Conservation (phyloP, 2,113 vertebrate genomes). For the Amazona guildingii region DNA sequence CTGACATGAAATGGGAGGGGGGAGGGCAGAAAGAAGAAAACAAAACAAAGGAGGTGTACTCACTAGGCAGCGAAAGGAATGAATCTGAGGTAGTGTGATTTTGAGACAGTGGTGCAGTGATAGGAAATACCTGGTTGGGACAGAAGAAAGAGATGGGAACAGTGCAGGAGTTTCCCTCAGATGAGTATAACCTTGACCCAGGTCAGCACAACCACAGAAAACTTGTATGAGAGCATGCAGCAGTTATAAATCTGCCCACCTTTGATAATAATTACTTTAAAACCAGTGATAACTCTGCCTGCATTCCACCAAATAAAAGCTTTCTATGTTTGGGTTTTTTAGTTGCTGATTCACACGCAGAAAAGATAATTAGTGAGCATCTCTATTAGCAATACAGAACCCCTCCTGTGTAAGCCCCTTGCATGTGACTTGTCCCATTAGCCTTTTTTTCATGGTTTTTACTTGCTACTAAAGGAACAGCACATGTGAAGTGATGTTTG, state of each 20-base stretch:
- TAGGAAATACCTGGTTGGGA: not conserved
- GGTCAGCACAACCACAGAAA: not conserved
- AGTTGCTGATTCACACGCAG: not conserved
- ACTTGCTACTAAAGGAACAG: not conserved
- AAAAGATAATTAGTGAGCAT: not conserved
- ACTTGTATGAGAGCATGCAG: not conserved
- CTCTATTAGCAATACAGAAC: not conserved
- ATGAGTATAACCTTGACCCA: not conserved
- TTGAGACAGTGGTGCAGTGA: not conserved
- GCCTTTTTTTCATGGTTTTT: not conserved
- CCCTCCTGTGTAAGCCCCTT: not conserved
- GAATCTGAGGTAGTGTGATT: not conserved
- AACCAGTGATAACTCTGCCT: not conserved
- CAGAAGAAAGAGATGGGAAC: not conserved
- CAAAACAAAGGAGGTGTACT: not conserved
- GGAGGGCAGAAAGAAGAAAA: not conserved
- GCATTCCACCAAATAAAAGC: not conserved
- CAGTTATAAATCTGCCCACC: not conserved
- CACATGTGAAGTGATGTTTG: not conserved
- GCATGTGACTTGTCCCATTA: slow-evolving; percentile 7
- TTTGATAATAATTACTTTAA: not conserved
- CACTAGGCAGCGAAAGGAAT: not conserved
- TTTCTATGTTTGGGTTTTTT: not conserved
- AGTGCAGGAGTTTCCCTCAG: not conserved
- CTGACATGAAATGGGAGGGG: not conserved